Conservation (phyloP, 2,113 vertebrate species). For the Nesospiza acunhae region DNA sequence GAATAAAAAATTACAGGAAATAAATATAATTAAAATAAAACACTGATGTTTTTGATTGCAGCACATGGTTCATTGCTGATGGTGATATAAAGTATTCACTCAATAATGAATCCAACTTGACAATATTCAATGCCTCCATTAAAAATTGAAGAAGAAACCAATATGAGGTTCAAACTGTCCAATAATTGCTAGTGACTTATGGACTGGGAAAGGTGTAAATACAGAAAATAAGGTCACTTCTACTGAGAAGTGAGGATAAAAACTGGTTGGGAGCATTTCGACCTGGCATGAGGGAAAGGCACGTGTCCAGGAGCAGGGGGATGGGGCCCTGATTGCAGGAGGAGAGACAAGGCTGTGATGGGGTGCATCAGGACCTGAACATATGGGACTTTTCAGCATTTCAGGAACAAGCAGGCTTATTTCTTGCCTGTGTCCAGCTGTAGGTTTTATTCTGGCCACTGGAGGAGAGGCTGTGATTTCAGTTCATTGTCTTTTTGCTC, state of each 20-base stretch:
- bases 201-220: not conserved
- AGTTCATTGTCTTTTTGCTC: not conserved
- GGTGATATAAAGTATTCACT: not conserved
- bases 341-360: rapidly evolving
- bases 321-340: not conserved
- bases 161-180: not conserved
- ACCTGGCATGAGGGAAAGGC: not conserved
- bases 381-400: not conserved
- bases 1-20: constrained; percentile 47
- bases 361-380: not conserved
- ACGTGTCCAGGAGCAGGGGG: rapidly evolving
- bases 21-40: constrained; percentile 49
- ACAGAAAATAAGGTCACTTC: not conserved
- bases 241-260: not conserved
- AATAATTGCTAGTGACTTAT: not conserved
- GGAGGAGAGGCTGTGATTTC: not conserved
- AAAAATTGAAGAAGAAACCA: constrained; percentile 34
- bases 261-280: not conserved
- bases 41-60: constrained; percentile 15
- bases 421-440: not conserved
- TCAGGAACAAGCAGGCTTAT: not conserved
- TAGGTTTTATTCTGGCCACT: not conserved
- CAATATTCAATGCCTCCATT: not conserved
- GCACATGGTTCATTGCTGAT: not conserved
- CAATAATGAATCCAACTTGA: not conserved